Evolutionary conservation across 2,888 invertebrate genomes (phyloP).

Genomic region (Diogma glabrata): DNA sequence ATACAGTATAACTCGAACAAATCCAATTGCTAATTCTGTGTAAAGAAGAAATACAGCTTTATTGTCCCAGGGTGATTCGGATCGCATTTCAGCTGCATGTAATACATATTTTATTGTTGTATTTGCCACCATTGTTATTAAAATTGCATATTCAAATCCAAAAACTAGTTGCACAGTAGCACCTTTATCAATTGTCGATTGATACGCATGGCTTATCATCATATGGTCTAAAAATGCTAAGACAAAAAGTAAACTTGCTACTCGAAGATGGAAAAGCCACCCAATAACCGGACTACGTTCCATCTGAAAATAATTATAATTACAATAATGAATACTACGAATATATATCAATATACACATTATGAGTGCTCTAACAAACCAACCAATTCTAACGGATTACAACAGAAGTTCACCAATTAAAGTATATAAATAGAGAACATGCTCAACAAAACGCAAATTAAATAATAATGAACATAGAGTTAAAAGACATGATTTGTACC

Average conservation of each 20-base stretch:
- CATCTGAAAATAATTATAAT: constrained; percentile 55
- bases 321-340: neutral
- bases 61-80: constrained; percentile 96
- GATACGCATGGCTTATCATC: constrained; percentile 89
- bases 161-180: constrained; percentile 97
- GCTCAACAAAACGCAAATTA: too few species aligned
- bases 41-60: constrained; percentile 96
- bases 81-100: constrained; percentile 69
- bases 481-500: too few species aligned
- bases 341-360: neutral
- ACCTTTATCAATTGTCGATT: constrained; percentile 82
- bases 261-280: constrained; percentile 85
- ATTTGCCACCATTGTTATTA: constrained; percentile 85
- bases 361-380: too few species aligned
- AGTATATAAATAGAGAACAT: too few species aligned
- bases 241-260: constrained; percentile 69
- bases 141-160: constrained; percentile 98
- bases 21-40: constrained; percentile 89
- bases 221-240: constrained; percentile 74
- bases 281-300: constrained; percentile 97
- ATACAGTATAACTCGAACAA: constrained; percentile 75
- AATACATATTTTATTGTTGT: constrained; percentile 84
- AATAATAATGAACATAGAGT: too few species aligned
- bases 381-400: too few species aligned
- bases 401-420: neutral